Percentiles rank a stretch among this genome's conserved stretches.
Evolutionary conservation across 1,140 invertebrate genomes (phyloP).

Genomic region (Wasmannia auropunctata): DNA sequence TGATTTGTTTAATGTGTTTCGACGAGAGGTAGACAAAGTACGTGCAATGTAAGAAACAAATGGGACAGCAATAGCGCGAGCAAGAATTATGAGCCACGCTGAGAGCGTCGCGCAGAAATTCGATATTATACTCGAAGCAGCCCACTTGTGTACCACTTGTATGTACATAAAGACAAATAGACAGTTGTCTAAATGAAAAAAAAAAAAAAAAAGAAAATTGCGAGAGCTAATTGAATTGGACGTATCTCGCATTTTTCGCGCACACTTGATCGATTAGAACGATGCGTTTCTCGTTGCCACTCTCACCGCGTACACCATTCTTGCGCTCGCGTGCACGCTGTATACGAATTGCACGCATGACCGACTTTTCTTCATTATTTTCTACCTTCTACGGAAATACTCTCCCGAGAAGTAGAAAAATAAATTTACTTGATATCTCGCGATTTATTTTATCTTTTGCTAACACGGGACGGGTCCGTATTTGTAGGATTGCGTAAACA

Average conservation of each 20-base stretch:
- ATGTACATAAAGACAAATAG: slow-evolving; percentile 60
- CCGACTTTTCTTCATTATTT: slow-evolving; percentile 26
- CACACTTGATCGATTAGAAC: slow-evolving; percentile 45
- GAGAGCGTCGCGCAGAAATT: slow-evolving; percentile 13
- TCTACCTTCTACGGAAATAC: not conserved
- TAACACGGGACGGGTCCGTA: not conserved
- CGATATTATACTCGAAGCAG: slow-evolving; percentile 47
- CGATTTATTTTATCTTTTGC: not conserved
- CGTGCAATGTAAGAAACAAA: slow-evolving; percentile 33
- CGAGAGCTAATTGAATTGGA: slow-evolving; percentile 40
- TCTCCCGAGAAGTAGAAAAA: slow-evolving; percentile 6
- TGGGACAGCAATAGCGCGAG: slow-evolving; percentile 15
- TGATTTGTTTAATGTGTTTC: slow-evolving; percentile 17
- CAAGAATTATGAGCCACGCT: slow-evolving; percentile 36
- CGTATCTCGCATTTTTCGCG: not conserved
- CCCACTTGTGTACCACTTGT: not conserved
- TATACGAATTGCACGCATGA: slow-evolving; percentile 21
- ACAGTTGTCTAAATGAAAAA: slow-evolving; percentile 41
- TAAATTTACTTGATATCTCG: slow-evolving; percentile 31
- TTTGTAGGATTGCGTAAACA: slow-evolving; percentile 1
- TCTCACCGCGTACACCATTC: not conserved
- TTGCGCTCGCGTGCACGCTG: slow-evolving; percentile 2
- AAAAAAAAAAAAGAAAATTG: slow-evolving; percentile 64
- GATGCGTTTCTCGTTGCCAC: not conserved
- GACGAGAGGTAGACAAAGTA: not conserved